Evolutionary conservation across 2,113 vertebrate genomes (phyloP).

Genomic region (Tragelaphus strepsiceros): DNA sequence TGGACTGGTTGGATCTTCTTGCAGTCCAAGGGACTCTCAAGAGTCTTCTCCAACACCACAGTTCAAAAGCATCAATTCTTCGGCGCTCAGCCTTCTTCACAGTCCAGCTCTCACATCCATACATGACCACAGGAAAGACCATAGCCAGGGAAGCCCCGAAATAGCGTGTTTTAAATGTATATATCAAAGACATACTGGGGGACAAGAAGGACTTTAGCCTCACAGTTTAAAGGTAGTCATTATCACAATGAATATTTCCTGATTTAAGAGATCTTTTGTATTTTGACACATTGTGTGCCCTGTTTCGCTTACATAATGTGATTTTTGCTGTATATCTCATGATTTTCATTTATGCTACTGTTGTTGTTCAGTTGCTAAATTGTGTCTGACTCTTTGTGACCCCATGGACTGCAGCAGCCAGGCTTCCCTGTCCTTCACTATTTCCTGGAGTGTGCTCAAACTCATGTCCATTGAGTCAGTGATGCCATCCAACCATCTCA

Average conservation of each 20-base stretch:
- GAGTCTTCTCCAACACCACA: too few species aligned
- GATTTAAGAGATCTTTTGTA: background rate
- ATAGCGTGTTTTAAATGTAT: background rate
- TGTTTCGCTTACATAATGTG: background rate
- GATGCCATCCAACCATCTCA: background rate
- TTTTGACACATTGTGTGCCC: background rate
- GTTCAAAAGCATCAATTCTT: too few species aligned
- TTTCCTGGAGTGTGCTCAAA: background rate
- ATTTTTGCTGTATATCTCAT: background rate
- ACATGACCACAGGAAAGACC: too few species aligned
- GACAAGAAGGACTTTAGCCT: background rate
- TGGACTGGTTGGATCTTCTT: too few species aligned
- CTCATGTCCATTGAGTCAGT: background rate
- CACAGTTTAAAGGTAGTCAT: background rate
- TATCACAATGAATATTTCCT: background rate
- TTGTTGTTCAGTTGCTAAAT: background rate
- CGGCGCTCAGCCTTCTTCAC: too few species aligned
- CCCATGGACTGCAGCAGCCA: background rate
- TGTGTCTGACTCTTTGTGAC: background rate
- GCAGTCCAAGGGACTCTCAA: too few species aligned
- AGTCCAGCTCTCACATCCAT: too few species aligned
- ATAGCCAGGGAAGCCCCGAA: background rate
- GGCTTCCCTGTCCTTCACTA: background rate
- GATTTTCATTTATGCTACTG: background rate
- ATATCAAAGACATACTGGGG: background rate